phyloP scores from a whole-genome alignment of 2,113 vertebrate species.

The Grammomys dolichurus region DNA sequence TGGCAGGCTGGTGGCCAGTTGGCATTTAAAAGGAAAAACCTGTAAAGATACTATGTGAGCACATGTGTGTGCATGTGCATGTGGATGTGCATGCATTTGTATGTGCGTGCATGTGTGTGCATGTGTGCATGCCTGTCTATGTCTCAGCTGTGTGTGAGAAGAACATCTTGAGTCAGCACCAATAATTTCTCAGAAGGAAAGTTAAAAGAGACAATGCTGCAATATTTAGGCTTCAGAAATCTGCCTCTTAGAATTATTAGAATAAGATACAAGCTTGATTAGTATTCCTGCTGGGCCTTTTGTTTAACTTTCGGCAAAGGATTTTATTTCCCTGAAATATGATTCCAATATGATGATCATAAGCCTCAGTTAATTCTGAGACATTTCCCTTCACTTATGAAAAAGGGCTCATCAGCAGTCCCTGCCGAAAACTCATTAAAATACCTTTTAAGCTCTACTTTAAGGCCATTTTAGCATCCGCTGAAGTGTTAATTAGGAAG shows the following conservation, averaged over 20 bases:
- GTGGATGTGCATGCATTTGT: neutral
- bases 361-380: constrained; percentile 81
- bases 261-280: constrained; percentile 69
- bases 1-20: neutral
- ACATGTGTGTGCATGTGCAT: neutral
- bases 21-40: neutral
- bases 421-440: constrained; percentile 77
- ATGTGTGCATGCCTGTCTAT: neutral
- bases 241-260: constrained; percentile 68
- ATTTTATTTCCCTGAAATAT: constrained; percentile 82
- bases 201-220: constrained; percentile 51
- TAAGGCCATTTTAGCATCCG: constrained; percentile 75
- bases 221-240: constrained; percentile 63
- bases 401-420: constrained; percentile 75
- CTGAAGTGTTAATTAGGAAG: constrained; percentile 74
- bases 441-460: constrained; percentile 77
- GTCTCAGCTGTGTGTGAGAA: neutral
- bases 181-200: constrained; percentile 53
- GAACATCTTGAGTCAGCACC: constrained; percentile 28
- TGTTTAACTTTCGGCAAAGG: constrained; percentile 73
- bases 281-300: constrained; percentile 73
- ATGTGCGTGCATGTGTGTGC: neutral
- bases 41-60: neutral
- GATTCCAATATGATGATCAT: constrained; percentile 77
- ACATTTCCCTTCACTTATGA: constrained; percentile 76